Conservation (phyloP, 1,140 invertebrate genomes). For the Eciton burchellii region DNA sequence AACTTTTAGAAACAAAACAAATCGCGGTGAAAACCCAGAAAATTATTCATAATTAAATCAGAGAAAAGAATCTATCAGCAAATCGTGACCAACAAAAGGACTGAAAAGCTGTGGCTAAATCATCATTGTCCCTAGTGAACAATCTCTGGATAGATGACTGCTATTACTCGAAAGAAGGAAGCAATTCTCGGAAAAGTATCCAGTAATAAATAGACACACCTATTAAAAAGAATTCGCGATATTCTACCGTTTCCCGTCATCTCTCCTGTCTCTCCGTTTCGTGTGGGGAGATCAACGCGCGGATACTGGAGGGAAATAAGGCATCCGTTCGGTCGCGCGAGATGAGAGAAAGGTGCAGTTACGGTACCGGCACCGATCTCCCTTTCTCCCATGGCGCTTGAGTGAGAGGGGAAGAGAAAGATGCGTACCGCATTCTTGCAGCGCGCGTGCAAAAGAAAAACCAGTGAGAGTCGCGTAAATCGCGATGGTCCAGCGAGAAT, state of each 20-base stretch:
- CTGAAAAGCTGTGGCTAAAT: too few species aligned
- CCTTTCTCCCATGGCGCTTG: slow-evolving; percentile 68
- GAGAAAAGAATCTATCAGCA: too few species aligned
- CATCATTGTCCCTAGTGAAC: not conserved
- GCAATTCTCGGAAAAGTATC: slow-evolving; percentile 4
- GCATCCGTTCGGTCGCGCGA: slow-evolving; percentile 52
- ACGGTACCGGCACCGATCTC: slow-evolving; percentile 67
- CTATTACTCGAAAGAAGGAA: not conserved
- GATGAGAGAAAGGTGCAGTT: slow-evolving; percentile 79
- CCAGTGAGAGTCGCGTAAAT: slow-evolving; percentile 72
- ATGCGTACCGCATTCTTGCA: slow-evolving; percentile 67
- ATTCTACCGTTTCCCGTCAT: slow-evolving; percentile 13
- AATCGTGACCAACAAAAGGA: too few species aligned
- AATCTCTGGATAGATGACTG: not conserved
- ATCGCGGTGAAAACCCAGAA: slow-evolving; percentile 45
- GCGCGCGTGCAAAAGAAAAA: slow-evolving; percentile 73
- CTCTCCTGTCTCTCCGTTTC: too few species aligned
- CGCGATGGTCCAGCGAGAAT: slow-evolving; percentile 54
- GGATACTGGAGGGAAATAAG: slow-evolving; percentile 72
- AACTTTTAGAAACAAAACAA: slow-evolving; percentile 39
- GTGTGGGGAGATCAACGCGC: slow-evolving; percentile 26
- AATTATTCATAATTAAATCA: not conserved
- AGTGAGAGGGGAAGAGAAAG: slow-evolving; percentile 70
- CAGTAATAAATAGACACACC: slow-evolving; percentile 19
- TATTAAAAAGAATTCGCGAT: slow-evolving; percentile 33